Percentiles rank a stretch among this genome's conserved stretches.
Conservation (phyloP, 1,140 invertebrate species). For the Penaeus indicus region DNA sequence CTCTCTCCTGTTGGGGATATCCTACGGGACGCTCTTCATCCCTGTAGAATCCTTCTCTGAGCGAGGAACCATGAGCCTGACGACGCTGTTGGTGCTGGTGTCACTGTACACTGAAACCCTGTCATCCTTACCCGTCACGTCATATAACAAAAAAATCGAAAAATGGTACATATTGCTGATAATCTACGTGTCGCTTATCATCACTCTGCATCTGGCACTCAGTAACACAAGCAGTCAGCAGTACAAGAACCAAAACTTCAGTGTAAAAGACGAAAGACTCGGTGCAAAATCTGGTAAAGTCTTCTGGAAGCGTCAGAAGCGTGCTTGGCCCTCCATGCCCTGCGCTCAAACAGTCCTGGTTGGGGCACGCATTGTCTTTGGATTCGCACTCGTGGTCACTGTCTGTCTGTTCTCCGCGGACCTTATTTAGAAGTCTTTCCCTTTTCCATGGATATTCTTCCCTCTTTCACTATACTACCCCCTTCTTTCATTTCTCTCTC, state of each 20-base stretch:
- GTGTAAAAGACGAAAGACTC: neutral
- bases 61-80: conserved; percentile 53
- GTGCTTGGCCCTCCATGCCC: too few species aligned
- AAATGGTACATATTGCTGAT: conserved; percentile 57
- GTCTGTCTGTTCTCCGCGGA: too few species aligned
- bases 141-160: conserved; percentile 52
- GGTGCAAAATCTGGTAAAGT: neutral
- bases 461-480: too few species aligned
- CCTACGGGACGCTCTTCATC: conserved; percentile 48
- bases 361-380: too few species aligned
- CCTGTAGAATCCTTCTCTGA: conserved; percentile 35
- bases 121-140: conserved; percentile 32
- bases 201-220: conserved; percentile 44
- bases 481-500: too few species aligned
- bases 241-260: neutral
- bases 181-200: conserved; percentile 51
- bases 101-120: conserved; percentile 45
- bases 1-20: conserved; percentile 31
- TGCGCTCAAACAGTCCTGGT: too few species aligned
- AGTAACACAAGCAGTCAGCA: conserved; percentile 1
- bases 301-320: too few species aligned
- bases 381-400: too few species aligned
- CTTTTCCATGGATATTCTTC: too few species aligned
- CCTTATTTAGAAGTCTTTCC: too few species aligned
- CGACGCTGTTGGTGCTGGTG: conserved; percentile 52